Evolutionary conservation across 2,888 invertebrate species (phyloP), one percentile per base, ranked within the genome.

Genomic region (Herminia tarsipennalis): DNA sequence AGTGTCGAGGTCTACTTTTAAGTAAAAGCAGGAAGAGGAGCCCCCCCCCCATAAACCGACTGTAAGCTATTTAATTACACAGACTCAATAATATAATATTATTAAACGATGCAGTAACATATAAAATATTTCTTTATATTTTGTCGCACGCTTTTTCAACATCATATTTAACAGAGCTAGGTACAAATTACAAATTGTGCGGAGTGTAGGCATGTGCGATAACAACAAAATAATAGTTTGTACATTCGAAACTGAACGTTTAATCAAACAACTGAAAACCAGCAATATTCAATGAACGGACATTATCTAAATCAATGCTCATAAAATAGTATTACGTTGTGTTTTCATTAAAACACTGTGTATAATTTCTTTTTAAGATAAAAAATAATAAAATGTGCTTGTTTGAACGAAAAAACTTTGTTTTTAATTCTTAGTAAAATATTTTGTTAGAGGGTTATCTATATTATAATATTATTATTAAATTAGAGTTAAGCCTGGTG

Each of bases 261-360:
- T 22, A 40, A 40, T 32, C 40, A 25, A 18, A 32, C 25, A 25
- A 5, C 13, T n/a, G 9, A 6, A 12, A 16, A n/a, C 16, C 35
- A 25, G 30, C 30, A 25, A 17, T 14, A 25, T 22, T 25, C 24
- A 33, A 18, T 25, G 32, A 32, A 5, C 30, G 13, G 1, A 6
- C 24, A 40, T 40, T 39, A 39, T 39, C 39, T 40, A 40, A 40
- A 41, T 33, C 40, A 33, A 40, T 10, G 40, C 40, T 32, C 40
- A 41, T 41, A 41, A 41, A 41, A 41, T 14, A 21, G 14, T 33
- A 13, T 27, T 6, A 30, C 33, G 37, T 33, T 32, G 18, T 16
- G 38, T 30, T 42, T 41, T 41, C 40, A 45, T 55, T 62, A 57
- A 57, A 60, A 54, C 42, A 42, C 30, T 36, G 40, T 34, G 28